These are phyloP conservation scores for Otis tarda DNA, from an alignment of 2,113 vertebrate genomes.

Conservation along the genomic window DNA sequence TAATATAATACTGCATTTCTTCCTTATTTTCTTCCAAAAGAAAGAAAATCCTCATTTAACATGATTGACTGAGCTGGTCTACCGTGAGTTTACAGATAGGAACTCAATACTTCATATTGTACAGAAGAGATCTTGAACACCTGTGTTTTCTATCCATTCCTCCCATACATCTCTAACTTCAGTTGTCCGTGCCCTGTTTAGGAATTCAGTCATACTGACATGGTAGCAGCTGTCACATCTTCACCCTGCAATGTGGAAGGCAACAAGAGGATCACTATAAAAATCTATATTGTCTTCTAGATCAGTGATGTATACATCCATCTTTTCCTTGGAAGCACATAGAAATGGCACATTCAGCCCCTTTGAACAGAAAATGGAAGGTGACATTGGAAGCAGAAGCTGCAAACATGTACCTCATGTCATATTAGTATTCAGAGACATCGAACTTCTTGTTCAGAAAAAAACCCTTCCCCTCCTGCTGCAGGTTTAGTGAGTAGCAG, in stretches of 20 bases:
- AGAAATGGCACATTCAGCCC: neutral
- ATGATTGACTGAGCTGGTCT: neutral
- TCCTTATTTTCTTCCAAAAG: neutral
- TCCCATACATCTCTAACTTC: neutral
- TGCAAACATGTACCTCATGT: neutral
- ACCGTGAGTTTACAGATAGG: neutral
- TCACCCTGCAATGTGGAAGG: neutral
- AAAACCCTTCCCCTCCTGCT: conserved; percentile 21
- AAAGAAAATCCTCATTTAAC: neutral
- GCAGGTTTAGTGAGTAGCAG: conserved; percentile 60
- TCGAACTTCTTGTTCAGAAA: neutral
- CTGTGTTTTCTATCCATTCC: neutral
- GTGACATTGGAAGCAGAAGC: neutral
- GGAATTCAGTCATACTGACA: neutral
- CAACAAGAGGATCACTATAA: neutral
- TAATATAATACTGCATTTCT: neutral
- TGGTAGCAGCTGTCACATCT: neutral
- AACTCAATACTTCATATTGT: neutral
- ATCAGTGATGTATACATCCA: fast-evolving
- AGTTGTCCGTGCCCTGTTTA: neutral
- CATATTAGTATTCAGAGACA: neutral
- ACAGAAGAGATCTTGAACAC: neutral
- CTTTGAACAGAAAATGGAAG: neutral
- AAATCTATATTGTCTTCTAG: neutral
- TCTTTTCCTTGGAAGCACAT: neutral